Evolutionary conservation across 2,113 vertebrate genomes (phyloP), one percentile per base, ranked within the genome.

Genomic region (Bubo bubo): DNA sequence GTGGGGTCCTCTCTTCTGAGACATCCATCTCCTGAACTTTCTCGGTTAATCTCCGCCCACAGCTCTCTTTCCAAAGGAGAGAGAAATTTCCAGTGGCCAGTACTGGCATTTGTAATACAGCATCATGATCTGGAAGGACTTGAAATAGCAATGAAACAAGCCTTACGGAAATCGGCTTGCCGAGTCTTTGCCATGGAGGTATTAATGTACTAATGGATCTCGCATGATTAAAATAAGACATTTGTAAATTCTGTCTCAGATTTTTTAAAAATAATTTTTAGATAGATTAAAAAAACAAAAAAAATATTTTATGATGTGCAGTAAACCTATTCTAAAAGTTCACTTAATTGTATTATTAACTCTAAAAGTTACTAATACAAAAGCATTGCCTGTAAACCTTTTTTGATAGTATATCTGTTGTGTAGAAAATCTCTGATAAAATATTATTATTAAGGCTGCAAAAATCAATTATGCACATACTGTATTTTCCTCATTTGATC

Each of bases 181-280:
- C 98, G 99, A 80, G 99, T 99, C 79, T 99, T 99, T 98, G 99
- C 99, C 80, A 99, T 99, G 99, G 99, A 99, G 99, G 99, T 99
- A 98, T 91, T 94, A 71, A 62, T 72, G 8, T 70, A 16, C 84
- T 85, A 47, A 39, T 59, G 56, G 32, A 24, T 64, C 92, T 53
- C 75, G 10, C 37, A 1, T 71, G n/a, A 73, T 67, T 74, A 68
- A 75, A 91, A 91, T 75, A 59, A 60, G 30, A 43, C 12, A 14
- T 32, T 45, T 9, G 5, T 71, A 43, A 66, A 80, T 71, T 89
- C 34, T 79, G 9, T 43, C 10, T 89, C 49, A 22, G 17, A 47
- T 7, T 3, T 52, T 16, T 68, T 55, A 52, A 13, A 6, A 64
- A 53, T 2, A 14, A 14, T 35, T 91, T 59, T 52, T 72, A 6